Evolutionary conservation across 2,113 vertebrate genomes (phyloP), one percentile per base, ranked within the genome.

Genomic region (Plecotus auritus): DNA sequence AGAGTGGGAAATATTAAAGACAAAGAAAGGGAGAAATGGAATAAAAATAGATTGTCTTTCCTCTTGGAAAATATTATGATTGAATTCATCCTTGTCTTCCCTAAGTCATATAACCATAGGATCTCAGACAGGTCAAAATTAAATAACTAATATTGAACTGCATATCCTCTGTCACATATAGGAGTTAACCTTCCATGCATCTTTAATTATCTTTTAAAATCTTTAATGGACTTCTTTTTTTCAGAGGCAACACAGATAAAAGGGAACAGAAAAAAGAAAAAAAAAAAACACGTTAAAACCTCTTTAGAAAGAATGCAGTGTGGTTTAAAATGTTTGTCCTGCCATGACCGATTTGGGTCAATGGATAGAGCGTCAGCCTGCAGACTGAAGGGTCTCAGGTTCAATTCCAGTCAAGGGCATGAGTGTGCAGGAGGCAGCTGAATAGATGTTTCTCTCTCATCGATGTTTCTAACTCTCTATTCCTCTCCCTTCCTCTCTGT

Each of bases 121-220:
- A 23, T 32, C 35, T 76, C 72, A 40, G 17, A 22, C 4, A 56
- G 49, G 20, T 37, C 26, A 32, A 67, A 90, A 87, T n/a, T 78
- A 47, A 51, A n/a, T 45, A 37, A 9, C 26, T 74, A 5, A 69
- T 40, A 32, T 40, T 78, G 61, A 90, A 5, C 1, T 5, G 7
- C 35, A 85, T 2, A 32, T 4, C 13, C 3, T 93, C 40, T 35
- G 13, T 72, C 85, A 74, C 16, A 64, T n/a, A 9, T 12, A 78
- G 7, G 20, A 78, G 28, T 28, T 64, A 54, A n/a, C 9, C 72
- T 93, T 35, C 56, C 28, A 22, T 26, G 20, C 74, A 56, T 49
- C n/a, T 84, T 90, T 77, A 87, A 85, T 74, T 92, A 35, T 88
- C 16, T 81, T 73, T 80, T 82, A 32, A 93, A 90, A 93, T 80